A percentile compares a stretch with the other conserved stretches of the same genome.
Conservation (phyloP, 2,888 invertebrate genomes). For the Chirona hameri region DNA sequence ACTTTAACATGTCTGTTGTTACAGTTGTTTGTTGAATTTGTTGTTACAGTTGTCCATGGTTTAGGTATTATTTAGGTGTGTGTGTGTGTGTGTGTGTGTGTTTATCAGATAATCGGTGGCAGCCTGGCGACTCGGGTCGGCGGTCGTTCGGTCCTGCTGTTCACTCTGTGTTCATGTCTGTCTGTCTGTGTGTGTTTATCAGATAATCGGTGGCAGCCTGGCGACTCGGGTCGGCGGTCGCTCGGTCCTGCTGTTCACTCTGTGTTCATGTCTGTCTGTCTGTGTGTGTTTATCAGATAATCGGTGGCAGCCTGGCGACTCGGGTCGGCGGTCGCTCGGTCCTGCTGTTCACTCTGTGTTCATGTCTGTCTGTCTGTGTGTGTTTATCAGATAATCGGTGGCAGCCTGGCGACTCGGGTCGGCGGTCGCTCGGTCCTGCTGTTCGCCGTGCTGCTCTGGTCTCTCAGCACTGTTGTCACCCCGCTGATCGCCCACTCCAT, state of each 20-base stretch:
- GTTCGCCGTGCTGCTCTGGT: constrained; percentile 67
- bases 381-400: constrained; percentile 56
- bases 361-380: no score
- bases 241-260: constrained; percentile 60
- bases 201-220: constrained; percentile 64
- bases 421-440: constrained; percentile 66
- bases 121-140: constrained; percentile 65
- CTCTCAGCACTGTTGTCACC: constrained; percentile 65
- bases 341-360: constrained; percentile 50
- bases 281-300: constrained; percentile 50
- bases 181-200: constrained; percentile 36
- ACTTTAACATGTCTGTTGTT: no score
- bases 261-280: no score
- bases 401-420: constrained; percentile 62
- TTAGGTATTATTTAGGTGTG: no score
- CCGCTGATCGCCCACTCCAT: constrained; percentile 62
- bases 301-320: constrained; percentile 64
- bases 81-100: no score
- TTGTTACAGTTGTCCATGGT: no score
- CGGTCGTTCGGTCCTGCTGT: constrained; percentile 62
- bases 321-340: constrained; percentile 66
- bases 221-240: constrained; percentile 66
- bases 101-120: constrained; percentile 58
- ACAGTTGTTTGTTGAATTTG: no score
- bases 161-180: constrained; percentile 47